Evolutionary conservation across 2,888 invertebrate species (phyloP), one percentile per base, ranked within the genome.

Genomic region (Idaea aversata): DNA sequence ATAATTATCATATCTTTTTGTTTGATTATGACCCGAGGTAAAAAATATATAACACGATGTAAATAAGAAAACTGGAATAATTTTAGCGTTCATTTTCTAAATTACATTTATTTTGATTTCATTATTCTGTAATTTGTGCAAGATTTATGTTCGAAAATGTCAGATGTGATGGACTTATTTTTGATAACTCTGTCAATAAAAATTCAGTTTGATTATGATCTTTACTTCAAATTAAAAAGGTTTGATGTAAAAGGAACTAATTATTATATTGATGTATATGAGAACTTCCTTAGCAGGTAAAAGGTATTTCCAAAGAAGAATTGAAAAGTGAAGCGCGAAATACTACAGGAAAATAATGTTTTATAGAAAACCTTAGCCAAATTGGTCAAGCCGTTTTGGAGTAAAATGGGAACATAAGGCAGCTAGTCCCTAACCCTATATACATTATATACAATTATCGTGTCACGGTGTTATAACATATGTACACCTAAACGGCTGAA

Each of bases 1-100:
- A 16, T 72, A 89, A 25, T 84, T 81, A 0, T 79, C 75, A 65
- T 91, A 90, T 59, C 63, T 74, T 57, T 59, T 77, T 38, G 81
- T 75, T 38, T 75, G 59, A 81, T 83, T 7, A 77, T 57, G 59
- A 47, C 7, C 10, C 4, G 10, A 47, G 7, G 13, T 47, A 66
- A 75, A 4, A 83, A 77, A 65, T 78, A 79, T 25, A 75, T 76
- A 1, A 80, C 59, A 15, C 34, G 85, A 74, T 47, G 87, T 71
- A 0, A 86, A 25, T 34, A 25, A 63, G 58, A 85, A 57, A 5
- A 77, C 59, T 15, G 76, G 75, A 15, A 85, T 57, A 57, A 72
- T 65, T 75, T 80, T 79, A 16, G 75, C 64, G 59, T 80, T 79
- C 88, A 90, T 89, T 69, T 25, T 72, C 15, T 35, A 58, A 59